Base-by-base conservation (phyloP, 2,113 vertebrate genomes). In the Phocoena sinus region DNA sequence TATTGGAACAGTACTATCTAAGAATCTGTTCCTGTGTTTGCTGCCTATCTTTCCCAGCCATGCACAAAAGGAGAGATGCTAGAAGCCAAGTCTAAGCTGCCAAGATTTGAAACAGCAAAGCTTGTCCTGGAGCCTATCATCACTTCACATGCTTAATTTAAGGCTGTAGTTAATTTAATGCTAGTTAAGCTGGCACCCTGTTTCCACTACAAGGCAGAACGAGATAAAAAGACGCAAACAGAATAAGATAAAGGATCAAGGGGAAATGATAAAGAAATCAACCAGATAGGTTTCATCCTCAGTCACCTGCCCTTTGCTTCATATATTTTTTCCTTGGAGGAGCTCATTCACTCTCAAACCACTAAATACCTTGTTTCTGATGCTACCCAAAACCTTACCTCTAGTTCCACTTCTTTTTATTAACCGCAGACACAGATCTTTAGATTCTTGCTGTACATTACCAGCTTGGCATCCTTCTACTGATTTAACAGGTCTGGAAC, bases 141-240 rank as follows among this genome's bases (percentile, higher is more conserved):
- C 68, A 36, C 82, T 94, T 95, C 62, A 65, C 44, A 67, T 65
- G 77, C 58, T 93, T 68, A 38, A 38, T 38, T 38, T 38, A 50
- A 83, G 90, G 74, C 92, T 91, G 23, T 76, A 92, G 92, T 96
- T 97, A 95, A 97, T 96, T 97, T 95, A 77, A 74, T 84, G 68
- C 92, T 98, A 92, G 86, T 97, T 97, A 97, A 90, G 53, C 74
- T 92, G 86, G 84, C 86, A 96, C 95, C 50, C 68, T 89, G 20
- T 93, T 95, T 95, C 47, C 33, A 65, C 41, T 58, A 47, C 10
- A 74, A 81, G 65, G 56, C 76, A 63, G 47, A 91, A 80, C 20
- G 85, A 74, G 65, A 65, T 88, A 85, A 96, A 88, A 74, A 91
- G 53, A 94, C 6, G 33, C 20, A 91, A 76, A 74, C 17, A 88